Base-by-base conservation (phyloP, 2,888 invertebrate species). In the Epinotia demarniana region DNA sequence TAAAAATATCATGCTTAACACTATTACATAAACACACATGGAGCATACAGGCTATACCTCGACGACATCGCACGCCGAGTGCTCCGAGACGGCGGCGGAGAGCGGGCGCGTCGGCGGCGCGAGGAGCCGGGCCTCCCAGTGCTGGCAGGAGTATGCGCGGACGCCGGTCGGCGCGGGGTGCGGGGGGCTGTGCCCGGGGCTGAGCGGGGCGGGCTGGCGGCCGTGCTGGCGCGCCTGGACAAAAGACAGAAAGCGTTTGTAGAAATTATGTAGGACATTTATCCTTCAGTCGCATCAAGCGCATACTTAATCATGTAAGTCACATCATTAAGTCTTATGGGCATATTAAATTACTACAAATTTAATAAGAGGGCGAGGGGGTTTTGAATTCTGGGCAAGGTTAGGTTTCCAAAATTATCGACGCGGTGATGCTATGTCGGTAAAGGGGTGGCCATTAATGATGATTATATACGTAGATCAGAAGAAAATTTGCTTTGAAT, bases 111-210 rank as follows among this genome's bases (percentile, higher is more conserved):
- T 90, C 77, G 88, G 95, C 82, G 88, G 95, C 82, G 92, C 95
- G 85, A 86, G 92, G 86, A 94, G 95, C 78, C 94, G 92, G 79
- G 95, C 91, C 87, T 94, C 96, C 95, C 91, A 95, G 87, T 94
- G 95, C 90, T 92, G 95, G 94, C 92, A 95, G 88, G 92, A 95
- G 94, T 91, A 95, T 83, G 92, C 94, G 88, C 93, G 95, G 89
- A 95, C 94, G 90, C 93, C 94, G 90, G 89, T 92, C 82, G 94
- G 95, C 85, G 94, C 89, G 90, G 95, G 89, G 92, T 95, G 90
- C 89, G 93, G 84, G 86, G 93, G 93, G 86, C 90, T 95, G 92
- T 81, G 90, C 91, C 83, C 93, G 94, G 89, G 93, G 90, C 91
- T 94, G 92, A 87, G 89, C 94, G 90, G 93, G 92, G 88, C 91